These are phyloP conservation scores for Exephanes ischioxanthus DNA, from an alignment of 2,888 invertebrate species.

Conservation along the genomic window DNA sequence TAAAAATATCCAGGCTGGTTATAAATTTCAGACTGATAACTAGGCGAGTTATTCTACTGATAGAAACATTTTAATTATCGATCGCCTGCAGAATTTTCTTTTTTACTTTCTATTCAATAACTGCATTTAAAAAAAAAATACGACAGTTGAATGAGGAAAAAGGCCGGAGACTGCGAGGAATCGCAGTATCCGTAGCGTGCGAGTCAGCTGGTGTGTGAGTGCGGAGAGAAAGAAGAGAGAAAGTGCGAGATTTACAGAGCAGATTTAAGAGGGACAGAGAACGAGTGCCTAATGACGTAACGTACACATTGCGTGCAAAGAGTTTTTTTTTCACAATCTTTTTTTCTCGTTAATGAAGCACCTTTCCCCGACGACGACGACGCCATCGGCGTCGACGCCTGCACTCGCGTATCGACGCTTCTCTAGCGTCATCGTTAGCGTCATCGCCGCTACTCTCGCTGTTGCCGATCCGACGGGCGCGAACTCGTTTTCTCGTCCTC, in stretches of 20 bases:
- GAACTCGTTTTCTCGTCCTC: constrained; percentile 9
- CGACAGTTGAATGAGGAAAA: not conserved
- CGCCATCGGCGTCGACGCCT: constrained; percentile 71
- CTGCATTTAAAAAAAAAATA: not conserved
- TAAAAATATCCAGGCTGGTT: not conserved
- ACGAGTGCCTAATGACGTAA: not conserved
- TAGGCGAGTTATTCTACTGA: not conserved
- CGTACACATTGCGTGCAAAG: not conserved
- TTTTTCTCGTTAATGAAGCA: constrained; percentile 64
- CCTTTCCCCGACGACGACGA: constrained; percentile 74
- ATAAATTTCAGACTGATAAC: not conserved
- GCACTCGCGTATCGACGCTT: constrained; percentile 63
- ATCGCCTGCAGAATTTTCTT: not conserved
- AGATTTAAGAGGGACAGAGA: not conserved
- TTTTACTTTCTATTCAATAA: not conserved
- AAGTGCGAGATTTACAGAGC: not conserved
- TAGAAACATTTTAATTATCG: not conserved
- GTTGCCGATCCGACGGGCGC: constrained; percentile 17
- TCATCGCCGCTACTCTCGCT: constrained; percentile 31
- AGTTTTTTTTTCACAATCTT: not conserved
- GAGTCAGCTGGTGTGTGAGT: not conserved
- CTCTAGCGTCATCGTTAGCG: constrained; percentile 35
- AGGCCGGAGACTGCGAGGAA: not conserved
- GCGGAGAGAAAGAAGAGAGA: not conserved
- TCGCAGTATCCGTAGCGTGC: not conserved